Base-by-base conservation (phyloP, 2,113 vertebrate genomes). In the Heloderma charlesbogerti region DNA sequence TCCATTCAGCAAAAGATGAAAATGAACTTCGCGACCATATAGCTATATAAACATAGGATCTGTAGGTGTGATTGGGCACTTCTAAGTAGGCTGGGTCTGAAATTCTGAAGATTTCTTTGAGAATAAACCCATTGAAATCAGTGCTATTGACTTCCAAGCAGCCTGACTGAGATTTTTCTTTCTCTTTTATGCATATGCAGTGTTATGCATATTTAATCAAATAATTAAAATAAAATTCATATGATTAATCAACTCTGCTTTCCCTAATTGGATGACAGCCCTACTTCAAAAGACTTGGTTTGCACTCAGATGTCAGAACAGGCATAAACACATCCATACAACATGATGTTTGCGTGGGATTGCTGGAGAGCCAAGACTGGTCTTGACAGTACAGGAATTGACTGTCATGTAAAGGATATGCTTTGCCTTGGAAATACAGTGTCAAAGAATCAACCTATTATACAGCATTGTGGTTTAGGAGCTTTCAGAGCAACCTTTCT, bases 241-340 rank as follows among this genome's bases (percentile, higher is more conserved):
- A 90, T 8, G 25, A 43, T 79, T 54, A 79, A 80, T 86, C 63
- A 71, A 18, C 25, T 40, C 34, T 37, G 9, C 22, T 40, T 67
- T 67, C 13, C 54, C 40, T 67, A 78, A 79, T 54, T 78, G 60
- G 25, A 79, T 79, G 45, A 18, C 72, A 90, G 72, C 72, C 34
- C 25, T 75, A 45, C 29, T 82, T 60, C 37, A 60, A 86, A 67
- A 87, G 63, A 94, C 57, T 54, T 85, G 86, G 82, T 94, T 78
- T 93, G 88, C 72, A 91, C 88, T 90, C 67, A 87, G 57, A 86
- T 78, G 15, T 71, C 81, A 63, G 9, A 48, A 25, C 1, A 71
- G 74, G 79, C 69, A 91, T 80, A 45, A 89, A 91, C 91, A 77
- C 79, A 91, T 92, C 92, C 66, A 29, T 88, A 78, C 48, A 91